Conservation (phyloP, 2,888 invertebrate species). For the Eueremaeus valkanovi region DNA sequence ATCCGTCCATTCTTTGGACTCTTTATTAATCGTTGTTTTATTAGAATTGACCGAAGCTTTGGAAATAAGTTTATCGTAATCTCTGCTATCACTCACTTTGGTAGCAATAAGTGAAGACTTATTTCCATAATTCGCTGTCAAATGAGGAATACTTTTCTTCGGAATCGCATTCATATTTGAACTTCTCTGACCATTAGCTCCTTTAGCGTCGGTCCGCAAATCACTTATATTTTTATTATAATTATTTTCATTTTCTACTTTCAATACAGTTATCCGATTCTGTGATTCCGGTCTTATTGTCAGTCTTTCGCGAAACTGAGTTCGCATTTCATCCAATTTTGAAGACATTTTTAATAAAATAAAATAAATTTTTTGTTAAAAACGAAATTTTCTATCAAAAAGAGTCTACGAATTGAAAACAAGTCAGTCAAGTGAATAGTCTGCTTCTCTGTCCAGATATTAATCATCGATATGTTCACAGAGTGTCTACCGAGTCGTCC, state of each 20-base stretch:
- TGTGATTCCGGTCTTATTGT: neutral
- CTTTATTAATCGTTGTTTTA: neutral
- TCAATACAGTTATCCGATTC: neutral
- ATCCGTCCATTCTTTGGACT: neutral
- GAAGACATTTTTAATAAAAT: constrained; percentile 11
- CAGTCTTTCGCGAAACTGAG: neutral
- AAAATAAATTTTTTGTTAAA: neutral
- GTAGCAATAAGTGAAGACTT: neutral
- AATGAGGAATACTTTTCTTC: neutral
- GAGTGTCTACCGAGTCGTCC: neutral
- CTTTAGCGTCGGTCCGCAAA: neutral
- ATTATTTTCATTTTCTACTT: constrained; percentile 20
- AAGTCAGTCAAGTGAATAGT: neutral
- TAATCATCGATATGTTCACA: neutral
- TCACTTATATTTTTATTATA: neutral
- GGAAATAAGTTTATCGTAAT: neutral
- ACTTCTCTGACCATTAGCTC: neutral
- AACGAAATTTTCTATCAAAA: no score
- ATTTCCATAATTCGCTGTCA: neutral
- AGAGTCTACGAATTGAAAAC: no score
- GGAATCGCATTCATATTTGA: neutral
- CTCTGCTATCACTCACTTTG: neutral
- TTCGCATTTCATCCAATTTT: constrained; percentile 30
- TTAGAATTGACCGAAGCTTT: neutral
- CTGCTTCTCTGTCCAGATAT: neutral